Percentiles rank a stretch among this genome's conserved stretches.
Conservation (phyloP, 2,888 invertebrate genomes). For the Prenolepis imparis region DNA sequence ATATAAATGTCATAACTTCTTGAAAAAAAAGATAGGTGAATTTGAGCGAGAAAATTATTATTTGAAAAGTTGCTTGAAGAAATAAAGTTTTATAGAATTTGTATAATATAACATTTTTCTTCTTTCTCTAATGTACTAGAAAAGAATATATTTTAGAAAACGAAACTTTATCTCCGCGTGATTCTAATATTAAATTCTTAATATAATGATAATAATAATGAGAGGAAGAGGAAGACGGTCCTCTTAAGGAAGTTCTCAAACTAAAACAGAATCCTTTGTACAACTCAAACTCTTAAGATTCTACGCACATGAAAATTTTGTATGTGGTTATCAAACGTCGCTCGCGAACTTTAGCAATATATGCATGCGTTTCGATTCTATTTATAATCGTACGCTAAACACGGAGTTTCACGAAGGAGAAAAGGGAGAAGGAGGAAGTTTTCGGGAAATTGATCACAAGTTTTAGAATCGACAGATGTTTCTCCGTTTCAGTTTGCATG, state of each 20-base stretch:
- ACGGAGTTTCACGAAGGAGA: background rate
- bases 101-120: background rate
- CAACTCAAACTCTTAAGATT: conserved; percentile 1
- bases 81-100: background rate
- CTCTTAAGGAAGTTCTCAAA: background rate
- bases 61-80: background rate
- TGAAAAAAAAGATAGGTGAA: conserved; percentile 4
- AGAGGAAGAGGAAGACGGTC: background rate
- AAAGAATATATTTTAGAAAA: background rate
- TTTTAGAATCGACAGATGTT: conserved; percentile 1
- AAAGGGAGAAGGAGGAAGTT: background rate
- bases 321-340: background rate
- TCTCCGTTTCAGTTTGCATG: background rate
- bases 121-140: background rate
- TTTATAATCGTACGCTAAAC: conserved; percentile 22
- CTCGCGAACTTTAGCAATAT: background rate
- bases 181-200: background rate
- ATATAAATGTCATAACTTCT: background rate
- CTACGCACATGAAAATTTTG: background rate
- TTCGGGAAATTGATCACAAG: conserved; percentile 19
- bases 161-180: background rate
- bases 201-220: background rate
- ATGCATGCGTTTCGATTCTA: background rate
- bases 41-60: background rate
- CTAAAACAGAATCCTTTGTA: background rate